These are phyloP conservation scores for Lottia scabra DNA, from an alignment of 2,888 invertebrate species.

Conservation along the genomic window DNA sequence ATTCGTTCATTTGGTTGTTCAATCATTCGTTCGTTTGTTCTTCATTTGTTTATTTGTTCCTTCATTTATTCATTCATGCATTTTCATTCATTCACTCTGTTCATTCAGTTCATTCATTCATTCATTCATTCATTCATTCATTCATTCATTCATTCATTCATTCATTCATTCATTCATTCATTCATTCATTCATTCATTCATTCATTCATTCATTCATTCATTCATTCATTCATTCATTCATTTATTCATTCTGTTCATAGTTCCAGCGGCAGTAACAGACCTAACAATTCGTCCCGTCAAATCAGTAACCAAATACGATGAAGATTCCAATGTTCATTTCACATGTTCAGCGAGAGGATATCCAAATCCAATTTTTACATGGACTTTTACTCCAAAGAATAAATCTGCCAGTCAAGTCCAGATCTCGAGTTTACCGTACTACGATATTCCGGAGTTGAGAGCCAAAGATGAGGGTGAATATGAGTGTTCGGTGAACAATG, in stretches of 20 bases:
- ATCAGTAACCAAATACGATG: constrained; percentile 23
- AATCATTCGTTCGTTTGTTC: no score
- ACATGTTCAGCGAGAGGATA: constrained; percentile 44
- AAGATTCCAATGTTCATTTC: constrained; percentile 38
- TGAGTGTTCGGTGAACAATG: constrained; percentile 39
- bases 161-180: not conserved
- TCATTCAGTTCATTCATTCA: no score
- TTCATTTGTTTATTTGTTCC: no score
- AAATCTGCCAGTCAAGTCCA: constrained; percentile 19
- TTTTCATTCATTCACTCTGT: no score
- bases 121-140: no score
- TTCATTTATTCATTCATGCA: no score
- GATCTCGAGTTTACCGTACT: constrained; percentile 18
- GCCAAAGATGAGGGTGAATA: constrained; percentile 37
- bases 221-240: constrained; percentile 7
- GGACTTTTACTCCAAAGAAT: constrained; percentile 37
- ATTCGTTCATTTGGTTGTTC: no score
- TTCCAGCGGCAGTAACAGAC: constrained; percentile 34
- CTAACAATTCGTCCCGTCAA: constrained; percentile 30
- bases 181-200: constrained; percentile 3
- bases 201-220: constrained; percentile 13
- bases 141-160: not conserved
- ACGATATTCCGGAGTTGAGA: constrained; percentile 22
- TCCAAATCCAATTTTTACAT: constrained; percentile 38
- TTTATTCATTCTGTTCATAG: constrained; percentile 23